phyloP scores from a whole-genome alignment of 2,888 invertebrate species.

The Pollenia amentaria region DNA sequence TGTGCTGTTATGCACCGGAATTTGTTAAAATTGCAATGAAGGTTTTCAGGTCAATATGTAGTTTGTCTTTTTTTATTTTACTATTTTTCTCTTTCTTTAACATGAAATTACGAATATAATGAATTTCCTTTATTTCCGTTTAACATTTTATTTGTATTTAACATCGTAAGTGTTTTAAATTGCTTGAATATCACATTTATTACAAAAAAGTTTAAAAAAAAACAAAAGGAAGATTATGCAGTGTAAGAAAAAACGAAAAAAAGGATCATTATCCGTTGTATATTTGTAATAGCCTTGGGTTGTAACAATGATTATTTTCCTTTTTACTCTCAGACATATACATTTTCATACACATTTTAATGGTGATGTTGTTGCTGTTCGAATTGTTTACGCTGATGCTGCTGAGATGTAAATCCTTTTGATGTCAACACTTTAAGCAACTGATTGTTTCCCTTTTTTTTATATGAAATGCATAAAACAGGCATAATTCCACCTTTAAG shows the following conservation, averaged over 20 bases:
- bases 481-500: conserved; percentile 56
- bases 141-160: conserved; percentile 21
- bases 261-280: conserved; percentile 51
- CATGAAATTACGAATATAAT: conserved; percentile 50
- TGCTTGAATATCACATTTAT: conserved; percentile 58
- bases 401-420: conserved; percentile 65
- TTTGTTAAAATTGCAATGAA: conserved; percentile 47
- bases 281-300: conserved; percentile 55
- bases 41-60: conserved; percentile 63
- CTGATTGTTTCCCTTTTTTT: conserved; percentile 46
- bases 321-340: conserved; percentile 16
- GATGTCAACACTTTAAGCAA: conserved; percentile 69
- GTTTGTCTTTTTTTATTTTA: conserved; percentile 5
- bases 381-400: conserved; percentile 38
- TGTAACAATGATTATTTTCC: conserved; percentile 61
- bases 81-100: neutral
- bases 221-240: neutral
- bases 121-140: conserved; percentile 42
- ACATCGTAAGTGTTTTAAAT: conserved; percentile 51
- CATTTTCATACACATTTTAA: neutral
- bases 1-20: conserved; percentile 15
- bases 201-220: conserved; percentile 21
- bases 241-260: conserved; percentile 25
- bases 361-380: neutral
- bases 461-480: conserved; percentile 2